Evolutionary conservation across 92 coral and sea anemone genomes (phyloP).

Genomic region (Blastomussa wellsi): DNA sequence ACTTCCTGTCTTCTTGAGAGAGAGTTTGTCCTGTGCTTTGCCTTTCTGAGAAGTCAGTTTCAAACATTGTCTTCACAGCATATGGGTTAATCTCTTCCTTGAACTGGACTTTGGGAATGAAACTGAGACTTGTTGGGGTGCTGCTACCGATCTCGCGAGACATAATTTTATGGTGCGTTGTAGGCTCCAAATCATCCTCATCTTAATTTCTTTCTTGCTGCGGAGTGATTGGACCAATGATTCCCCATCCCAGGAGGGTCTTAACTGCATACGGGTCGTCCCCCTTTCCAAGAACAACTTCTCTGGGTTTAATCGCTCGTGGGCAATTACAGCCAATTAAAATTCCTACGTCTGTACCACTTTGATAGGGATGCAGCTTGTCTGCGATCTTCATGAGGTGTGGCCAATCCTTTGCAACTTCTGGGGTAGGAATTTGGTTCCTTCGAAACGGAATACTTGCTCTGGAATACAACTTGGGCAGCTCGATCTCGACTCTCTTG

Average conservation of each 20-base stretch:
- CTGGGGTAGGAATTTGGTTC: constrained; percentile 57
- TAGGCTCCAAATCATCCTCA: background rate
- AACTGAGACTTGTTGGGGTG: background rate
- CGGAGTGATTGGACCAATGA: background rate
- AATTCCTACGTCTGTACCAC: constrained; percentile 39
- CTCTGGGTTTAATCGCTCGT: constrained; percentile 49
- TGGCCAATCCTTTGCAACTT: constrained; percentile 46
- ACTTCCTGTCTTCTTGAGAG: constrained; percentile 40
- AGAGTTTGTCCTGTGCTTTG: constrained; percentile 6
- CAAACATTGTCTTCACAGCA: constrained; percentile 34
- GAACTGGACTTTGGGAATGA: constrained; percentile 11
- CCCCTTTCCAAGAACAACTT: constrained; percentile 23
- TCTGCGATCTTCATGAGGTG: constrained; percentile 28
- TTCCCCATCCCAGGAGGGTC: background rate
- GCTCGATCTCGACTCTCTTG: constrained; percentile 34
- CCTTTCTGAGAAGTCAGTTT: constrained; percentile 40
- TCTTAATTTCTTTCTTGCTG: background rate
- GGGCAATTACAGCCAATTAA: constrained; percentile 66
- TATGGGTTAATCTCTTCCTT: constrained; percentile 50
- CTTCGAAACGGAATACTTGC: constrained; percentile 49
- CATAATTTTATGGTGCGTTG: constrained; percentile 22
- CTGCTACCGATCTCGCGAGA: constrained; percentile 6
- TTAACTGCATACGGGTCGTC: background rate
- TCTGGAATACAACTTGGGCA: constrained; percentile 38
- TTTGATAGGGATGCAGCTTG: constrained; percentile 23